Percentiles rank a stretch among this genome's conserved stretches.
These are phyloP conservation scores for Dufourea novaeangliae DNA, from an alignment of 1,140 invertebrate genomes.

Conservation along the genomic window DNA sequence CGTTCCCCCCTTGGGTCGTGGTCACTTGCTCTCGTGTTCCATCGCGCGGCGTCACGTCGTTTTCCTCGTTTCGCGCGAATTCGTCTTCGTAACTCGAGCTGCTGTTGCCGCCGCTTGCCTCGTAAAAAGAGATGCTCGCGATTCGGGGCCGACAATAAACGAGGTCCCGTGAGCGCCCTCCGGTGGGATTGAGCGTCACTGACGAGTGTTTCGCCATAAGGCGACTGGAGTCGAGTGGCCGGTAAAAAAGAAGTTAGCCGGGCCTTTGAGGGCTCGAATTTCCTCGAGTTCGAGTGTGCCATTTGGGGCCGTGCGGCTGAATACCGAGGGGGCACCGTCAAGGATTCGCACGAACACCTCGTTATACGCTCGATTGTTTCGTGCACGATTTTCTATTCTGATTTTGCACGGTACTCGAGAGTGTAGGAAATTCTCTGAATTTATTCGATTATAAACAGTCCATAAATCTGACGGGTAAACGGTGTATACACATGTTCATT, in stretches of 20 bases:
- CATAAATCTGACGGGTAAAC: not conserved
- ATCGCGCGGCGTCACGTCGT: not conserved
- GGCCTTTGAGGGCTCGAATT: slow-evolving; percentile 60
- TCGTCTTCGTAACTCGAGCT: not conserved
- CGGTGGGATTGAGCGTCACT: slow-evolving; percentile 45
- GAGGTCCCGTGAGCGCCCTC: not conserved
- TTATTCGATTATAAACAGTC: no score
- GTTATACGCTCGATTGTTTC: slow-evolving; percentile 12
- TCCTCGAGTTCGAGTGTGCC: slow-evolving; percentile 27
- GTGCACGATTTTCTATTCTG: slow-evolving; percentile 6
- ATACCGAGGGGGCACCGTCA: not conserved
- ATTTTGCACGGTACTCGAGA: slow-evolving; percentile 8
- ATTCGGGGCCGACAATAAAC: not conserved
- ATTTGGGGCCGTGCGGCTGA: slow-evolving; percentile 16
- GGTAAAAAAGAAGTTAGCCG: slow-evolving; percentile 51
- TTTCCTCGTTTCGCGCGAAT: slow-evolving; percentile 5
- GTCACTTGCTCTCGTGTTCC: no score
- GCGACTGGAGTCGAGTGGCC: slow-evolving; percentile 43
- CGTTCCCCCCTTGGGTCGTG: not conserved
- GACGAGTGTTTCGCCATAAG: slow-evolving; percentile 48
- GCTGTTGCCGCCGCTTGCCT: no score
- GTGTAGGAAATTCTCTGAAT: not conserved
- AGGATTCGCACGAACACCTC: not conserved
- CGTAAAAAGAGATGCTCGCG: slow-evolving; percentile 4
- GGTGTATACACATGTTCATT: no score